Percentiles rank a stretch among this genome's conserved stretches.
Conservation (phyloP, 2,888 invertebrate genomes). For the Dendrolimus pini region DNA sequence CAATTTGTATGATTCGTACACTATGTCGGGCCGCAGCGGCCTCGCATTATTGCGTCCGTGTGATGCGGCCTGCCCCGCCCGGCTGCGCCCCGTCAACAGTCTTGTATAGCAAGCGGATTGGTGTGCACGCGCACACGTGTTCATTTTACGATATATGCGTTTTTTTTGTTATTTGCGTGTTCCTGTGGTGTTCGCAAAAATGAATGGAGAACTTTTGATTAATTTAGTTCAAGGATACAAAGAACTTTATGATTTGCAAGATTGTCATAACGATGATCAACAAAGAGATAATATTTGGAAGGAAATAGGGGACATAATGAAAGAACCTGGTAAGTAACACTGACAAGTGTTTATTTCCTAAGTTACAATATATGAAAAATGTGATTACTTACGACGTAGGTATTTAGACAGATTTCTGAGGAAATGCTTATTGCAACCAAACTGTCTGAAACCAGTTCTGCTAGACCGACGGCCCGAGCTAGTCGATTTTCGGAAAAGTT, state of each 20-base stretch:
- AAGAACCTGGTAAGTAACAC: no score
- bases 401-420: slow-evolving; percentile 5
- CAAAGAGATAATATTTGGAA: no score
- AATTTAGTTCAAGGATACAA: no score
- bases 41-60: slow-evolving; percentile 4
- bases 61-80: slow-evolving; percentile 1
- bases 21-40: slow-evolving; percentile 5
- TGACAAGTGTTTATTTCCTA: slow-evolving; percentile 3
- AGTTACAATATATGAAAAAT: background rate
- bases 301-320: no score
- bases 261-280: no score
- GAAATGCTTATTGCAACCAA: slow-evolving; percentile 4
- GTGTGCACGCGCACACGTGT: slow-evolving; percentile 7
- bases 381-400: no score
- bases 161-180: background rate
- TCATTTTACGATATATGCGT: slow-evolving; percentile 3
- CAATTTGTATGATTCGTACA: slow-evolving; percentile 1
- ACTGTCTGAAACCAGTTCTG: no score
- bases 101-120: slow-evolving; percentile 7
- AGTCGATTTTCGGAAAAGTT: no score
- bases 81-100: slow-evolving; percentile 6
- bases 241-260: no score
- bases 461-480: no score
- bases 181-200: no score
- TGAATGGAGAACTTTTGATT: no score